Base-by-base conservation (phyloP, 2,888 invertebrate species). In the Hyposoter didymator region DNA sequence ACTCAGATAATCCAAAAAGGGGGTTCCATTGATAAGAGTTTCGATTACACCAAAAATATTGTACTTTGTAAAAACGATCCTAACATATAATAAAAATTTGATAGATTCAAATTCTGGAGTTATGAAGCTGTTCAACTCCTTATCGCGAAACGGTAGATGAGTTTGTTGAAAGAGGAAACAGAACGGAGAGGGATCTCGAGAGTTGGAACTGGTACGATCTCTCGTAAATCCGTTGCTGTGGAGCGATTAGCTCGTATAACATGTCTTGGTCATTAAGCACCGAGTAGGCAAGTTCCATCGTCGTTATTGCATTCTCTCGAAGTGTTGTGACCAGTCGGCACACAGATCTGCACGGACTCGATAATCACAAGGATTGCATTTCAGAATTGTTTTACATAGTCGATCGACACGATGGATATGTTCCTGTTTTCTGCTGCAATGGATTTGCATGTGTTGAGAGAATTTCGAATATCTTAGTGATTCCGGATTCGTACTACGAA, bases 161-260 rank as follows among this genome's bases (percentile, higher is more conserved):
- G 52, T 64, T 75, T 47, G 45, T 49, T 22, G 28, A 66, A 45
- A 52, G 66, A 67, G 76, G 47, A 75, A 76, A 52, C 49, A 22
- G n/a, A 10, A 22, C n/a, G 43, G 59, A 43, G 52, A 59, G 75
- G 64, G 70, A 59, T 81, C 52, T 67, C 49, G 19, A 28, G 64
- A 49, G n/a, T 39, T 19, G 59, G 28, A 45, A 35, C 69, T 67
- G 67, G 43, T 55, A 78, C 43, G 78, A 67, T 47, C 67, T 49
- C 69, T 78, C 73, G 81, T 74, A 78, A 81, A 74, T 73, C 70
- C 64, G 32, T 55, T 82, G 62, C 74, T 45, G 22, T 69, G 59
- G 12, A 72, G 80, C 72, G 55, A 81, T 81, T 80, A 80, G 76
- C 72, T 66, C 49, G 84, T 69, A 6, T 35, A 81, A 81, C 76